Base-by-base conservation (phyloP, 1,140 invertebrate species). In the Lucilia sericata region DNA sequence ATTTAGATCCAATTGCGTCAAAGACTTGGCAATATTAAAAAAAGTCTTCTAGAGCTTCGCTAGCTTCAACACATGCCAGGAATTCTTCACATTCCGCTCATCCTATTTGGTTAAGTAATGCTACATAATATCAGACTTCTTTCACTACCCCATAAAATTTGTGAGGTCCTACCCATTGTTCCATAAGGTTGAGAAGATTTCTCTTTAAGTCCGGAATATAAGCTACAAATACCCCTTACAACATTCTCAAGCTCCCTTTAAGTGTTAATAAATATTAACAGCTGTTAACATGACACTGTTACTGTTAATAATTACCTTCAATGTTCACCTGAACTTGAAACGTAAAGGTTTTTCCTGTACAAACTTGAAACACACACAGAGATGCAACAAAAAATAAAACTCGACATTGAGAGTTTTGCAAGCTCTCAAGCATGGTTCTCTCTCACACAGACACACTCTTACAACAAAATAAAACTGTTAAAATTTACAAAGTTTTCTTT, bases 291-390 rank as follows among this genome's bases (percentile, higher is more conserved):
- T 80, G 21, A 80, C n/a, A 49, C n/a, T 80, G 34, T 51, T 12
- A 7, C 42, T 80, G 19, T 80, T 36, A 55, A 17, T 36, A 10
- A 19, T 80, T 21, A 12, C 76, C 17, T 47, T n/a, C 1, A 47
- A 49, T 80, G 76, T 80, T 49, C 12, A 51, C 19, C 42, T 80
- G 76, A 80, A 80, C 76, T 80, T 80, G 76, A 80, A 80, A 47
- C 10, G n/a, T 19, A 25, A 17, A 80, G 76, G 47, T 80, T 25
- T 80, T 80, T 70, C 65, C n/a, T 70, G 8, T 19, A 19, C 3
- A 19, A 19, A 70, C 60, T 21, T n/a, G 2, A 19, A 65, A 70
- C 65, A 70, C 7, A 25, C 7, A 70, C 4, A 30, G 1, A 30
- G 25, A 30, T 30, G 25, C n/a, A 21, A 70, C 65, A 70, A 3